Percentiles rank a stretch among this genome's conserved stretches.
Evolutionary conservation across 2,113 vertebrate genomes (phyloP).

Genomic region (Malurus melanocephalus): DNA sequence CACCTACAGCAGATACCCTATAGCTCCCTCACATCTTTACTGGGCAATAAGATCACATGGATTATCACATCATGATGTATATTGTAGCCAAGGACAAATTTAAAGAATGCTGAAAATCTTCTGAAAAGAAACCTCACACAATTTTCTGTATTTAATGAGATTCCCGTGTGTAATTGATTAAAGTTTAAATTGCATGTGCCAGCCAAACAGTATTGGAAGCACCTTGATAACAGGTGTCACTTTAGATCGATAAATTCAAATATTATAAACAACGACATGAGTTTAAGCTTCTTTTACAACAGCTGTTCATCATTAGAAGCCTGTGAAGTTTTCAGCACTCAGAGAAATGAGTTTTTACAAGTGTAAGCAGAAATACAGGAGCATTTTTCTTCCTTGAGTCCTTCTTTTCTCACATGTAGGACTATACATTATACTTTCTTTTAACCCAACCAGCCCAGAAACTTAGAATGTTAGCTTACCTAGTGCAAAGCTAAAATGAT

Average conservation of each 20-base stretch:
- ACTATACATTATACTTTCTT: not conserved
- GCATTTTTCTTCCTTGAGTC: not conserved
- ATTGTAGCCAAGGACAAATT: not conserved
- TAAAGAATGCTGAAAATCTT: not conserved
- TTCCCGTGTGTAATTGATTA: not conserved
- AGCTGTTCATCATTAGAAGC: not conserved
- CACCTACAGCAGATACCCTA: not conserved
- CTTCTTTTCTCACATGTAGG: not conserved
- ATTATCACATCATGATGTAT: not conserved
- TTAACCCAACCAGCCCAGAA: not conserved
- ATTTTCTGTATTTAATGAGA: not conserved
- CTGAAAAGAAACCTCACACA: not conserved
- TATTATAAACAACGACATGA: not conserved
- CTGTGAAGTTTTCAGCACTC: not conserved
- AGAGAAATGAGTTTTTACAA: not conserved
- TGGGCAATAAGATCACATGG: not conserved
- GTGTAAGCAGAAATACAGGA: not conserved
- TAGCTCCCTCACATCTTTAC: not conserved
- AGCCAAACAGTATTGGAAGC: not conserved
- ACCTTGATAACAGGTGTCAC: not conserved
- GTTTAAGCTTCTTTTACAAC: not conserved
- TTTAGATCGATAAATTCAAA: not conserved
- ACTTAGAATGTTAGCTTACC: not conserved
- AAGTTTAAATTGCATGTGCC: not conserved
- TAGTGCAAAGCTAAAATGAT: not conserved